Evolutionary conservation across 2,113 vertebrate genomes (phyloP).

Genomic region (Camelus dromedarius): DNA sequence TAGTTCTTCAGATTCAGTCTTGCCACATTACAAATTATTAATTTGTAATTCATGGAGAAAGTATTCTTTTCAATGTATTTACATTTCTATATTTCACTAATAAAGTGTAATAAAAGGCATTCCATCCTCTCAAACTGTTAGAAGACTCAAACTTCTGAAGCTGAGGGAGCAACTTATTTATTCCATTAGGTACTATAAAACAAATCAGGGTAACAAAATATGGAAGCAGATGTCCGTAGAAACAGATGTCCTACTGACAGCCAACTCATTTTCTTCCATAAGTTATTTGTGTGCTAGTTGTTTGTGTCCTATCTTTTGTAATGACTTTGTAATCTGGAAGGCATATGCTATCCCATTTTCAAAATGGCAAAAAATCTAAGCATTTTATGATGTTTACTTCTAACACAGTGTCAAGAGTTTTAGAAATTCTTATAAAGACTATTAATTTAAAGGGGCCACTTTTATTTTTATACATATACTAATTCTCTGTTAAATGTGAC

Average conservation of each 20-base stretch:
- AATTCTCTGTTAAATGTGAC: neutral
- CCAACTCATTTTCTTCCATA: constrained; percentile 35
- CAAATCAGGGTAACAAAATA: neutral
- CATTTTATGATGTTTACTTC: constrained; percentile 12
- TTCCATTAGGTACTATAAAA: constrained; percentile 38
- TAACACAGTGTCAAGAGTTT: neutral
- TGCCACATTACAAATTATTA: neutral
- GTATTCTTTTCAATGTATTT: neutral
- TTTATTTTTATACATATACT: constrained; percentile 33
- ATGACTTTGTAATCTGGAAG: neutral
- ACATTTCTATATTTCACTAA: constrained; percentile 7
- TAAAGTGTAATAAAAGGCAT: neutral
- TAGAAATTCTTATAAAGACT: constrained; percentile 14
- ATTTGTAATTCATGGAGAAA: neutral
- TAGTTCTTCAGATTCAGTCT: constrained; percentile 32
- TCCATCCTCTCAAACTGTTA: neutral
- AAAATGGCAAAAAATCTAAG: neutral
- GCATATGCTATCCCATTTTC: constrained; percentile 8
- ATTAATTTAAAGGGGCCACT: neutral
- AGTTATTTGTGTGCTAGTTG: neutral
- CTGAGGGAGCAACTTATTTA: neutral
- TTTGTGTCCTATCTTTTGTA: constrained; percentile 34
- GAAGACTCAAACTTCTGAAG: constrained; percentile 35
- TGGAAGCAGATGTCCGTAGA: neutral
- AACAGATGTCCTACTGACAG: neutral